Evolutionary conservation across 2,888 invertebrate species (phyloP), one percentile per base, ranked within the genome.

Genomic region (Synergus gifuensis): DNA sequence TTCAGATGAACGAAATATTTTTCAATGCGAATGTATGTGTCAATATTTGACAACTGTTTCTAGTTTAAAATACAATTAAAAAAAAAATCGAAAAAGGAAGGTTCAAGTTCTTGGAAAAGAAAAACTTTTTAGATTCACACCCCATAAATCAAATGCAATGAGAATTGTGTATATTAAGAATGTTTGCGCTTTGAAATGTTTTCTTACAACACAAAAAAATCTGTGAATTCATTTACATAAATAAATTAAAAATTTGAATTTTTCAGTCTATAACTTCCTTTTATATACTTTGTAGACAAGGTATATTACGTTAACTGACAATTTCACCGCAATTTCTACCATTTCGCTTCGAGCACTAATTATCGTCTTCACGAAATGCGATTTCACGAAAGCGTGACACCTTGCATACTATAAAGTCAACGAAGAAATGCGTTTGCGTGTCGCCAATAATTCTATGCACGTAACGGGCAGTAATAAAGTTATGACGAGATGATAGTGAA

Each of bases 351-450:
- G 18, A 73, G 54, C 54, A 36, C 73, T 58, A 49, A 73, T 54
- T 73, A 73, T 73, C 73, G n/a, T 54, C 54, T 73, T 49, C 54
- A 54, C 54, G 54, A 54, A 73, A 36, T 54, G 54, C 66, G 77
- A 83, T 79, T 62, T 79, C 80, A 76, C 78, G 85, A 85, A 85
- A 85, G 85, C 83, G 85, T 85, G 84, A 77, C 76, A 66, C 44
- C 76, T 80, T 60, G 18, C 49, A 28, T 77, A 77, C 69, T 77
- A 62, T 58, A 54, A 76, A 76, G 69, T 73, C 54, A 73, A 73
- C 36, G 73, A 54, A 73, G 18, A 73, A 73, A 54, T 58, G 54
- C 18, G 36, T 18, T 54, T 69, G 22, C 9, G 8, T 28, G 18
- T 18, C 79, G 63, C 54, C 44, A 49, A 76, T 54, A 49, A 76